phyloP scores from a whole-genome alignment of 2,797 vertebrate species.

The Spinibarbus caldwelli region DNA sequence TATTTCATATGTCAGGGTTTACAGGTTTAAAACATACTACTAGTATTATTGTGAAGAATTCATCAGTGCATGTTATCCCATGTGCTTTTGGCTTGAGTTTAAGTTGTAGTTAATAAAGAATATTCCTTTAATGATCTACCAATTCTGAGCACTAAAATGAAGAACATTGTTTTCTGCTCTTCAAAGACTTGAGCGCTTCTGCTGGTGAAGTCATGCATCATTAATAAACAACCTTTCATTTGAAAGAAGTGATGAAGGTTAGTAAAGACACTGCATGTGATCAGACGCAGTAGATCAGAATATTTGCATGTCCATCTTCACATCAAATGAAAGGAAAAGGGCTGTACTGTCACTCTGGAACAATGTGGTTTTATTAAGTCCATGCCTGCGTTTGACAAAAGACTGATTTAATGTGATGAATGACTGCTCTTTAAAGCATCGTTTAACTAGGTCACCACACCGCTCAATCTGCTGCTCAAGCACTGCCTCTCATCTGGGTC shows the following conservation, averaged over 20 bases:
- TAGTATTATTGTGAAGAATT: too few relatives aligned
- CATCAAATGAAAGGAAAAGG: not conserved
- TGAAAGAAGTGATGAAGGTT: not conserved
- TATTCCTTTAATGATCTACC: not conserved
- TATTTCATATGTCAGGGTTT: too few relatives aligned
- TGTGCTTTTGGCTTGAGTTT: not conserved
- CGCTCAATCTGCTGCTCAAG: constrained; percentile 80
- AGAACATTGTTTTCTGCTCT: not conserved
- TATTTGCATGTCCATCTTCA: not conserved
- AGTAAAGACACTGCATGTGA: not conserved
- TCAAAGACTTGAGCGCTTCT: not conserved
- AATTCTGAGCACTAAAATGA: not conserved
- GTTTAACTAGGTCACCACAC: constrained; percentile 81
- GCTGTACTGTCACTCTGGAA: constrained; percentile 53
- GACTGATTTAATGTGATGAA: constrained; percentile 77
- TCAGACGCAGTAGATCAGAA: not conserved
- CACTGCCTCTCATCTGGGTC: constrained; percentile 83
- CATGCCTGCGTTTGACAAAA: constrained; percentile 67
- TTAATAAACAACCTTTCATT: constrained; percentile 11
- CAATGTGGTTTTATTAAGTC: constrained; percentile 72
- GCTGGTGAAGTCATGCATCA: not conserved
- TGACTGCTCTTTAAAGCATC: constrained; percentile 71
- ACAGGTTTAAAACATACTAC: too few relatives aligned
- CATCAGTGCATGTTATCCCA: too few relatives aligned
- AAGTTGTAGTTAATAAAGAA: not conserved